These are phyloP conservation scores for Pteruthius melanotis DNA, from an alignment of 2,113 vertebrate species.

Conservation along the genomic window DNA sequence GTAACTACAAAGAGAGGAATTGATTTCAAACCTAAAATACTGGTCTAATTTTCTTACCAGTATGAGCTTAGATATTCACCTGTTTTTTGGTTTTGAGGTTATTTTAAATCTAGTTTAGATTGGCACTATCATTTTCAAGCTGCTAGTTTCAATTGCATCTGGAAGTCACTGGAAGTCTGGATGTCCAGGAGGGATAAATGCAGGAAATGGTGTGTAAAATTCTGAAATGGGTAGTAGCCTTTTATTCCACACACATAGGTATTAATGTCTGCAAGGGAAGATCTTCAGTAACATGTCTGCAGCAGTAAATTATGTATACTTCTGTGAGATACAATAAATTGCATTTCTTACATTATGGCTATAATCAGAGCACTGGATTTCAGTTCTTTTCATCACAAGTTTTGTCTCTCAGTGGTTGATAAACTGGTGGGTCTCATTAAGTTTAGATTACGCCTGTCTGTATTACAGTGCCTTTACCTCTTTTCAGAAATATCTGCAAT, in stretches of 20 bases:
- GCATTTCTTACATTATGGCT: neutral
- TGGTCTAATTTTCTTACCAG: neutral
- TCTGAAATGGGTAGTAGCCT: slow-evolving; percentile 8
- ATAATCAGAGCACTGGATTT: neutral
- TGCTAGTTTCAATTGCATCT: slow-evolving; percentile 20
- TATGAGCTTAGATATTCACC: neutral
- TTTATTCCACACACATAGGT: slow-evolving; percentile 2
- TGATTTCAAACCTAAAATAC: neutral
- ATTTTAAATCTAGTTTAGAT: neutral
- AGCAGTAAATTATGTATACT: neutral
- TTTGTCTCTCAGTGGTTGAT: neutral
- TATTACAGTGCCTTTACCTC: neutral
- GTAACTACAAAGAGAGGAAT: neutral
- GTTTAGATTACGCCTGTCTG: neutral
- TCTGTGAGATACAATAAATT: neutral
- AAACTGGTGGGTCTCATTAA: neutral
- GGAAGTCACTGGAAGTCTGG: neutral
- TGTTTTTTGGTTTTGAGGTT: neutral
- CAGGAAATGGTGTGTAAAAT: slow-evolving; percentile 38
- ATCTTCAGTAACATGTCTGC: neutral
- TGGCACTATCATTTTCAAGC: slow-evolving; percentile 15
- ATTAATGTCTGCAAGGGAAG: neutral
- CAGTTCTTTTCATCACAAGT: neutral
- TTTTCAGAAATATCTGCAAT: neutral
- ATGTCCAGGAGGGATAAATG: slow-evolving; percentile 33